These are phyloP conservation scores for Aphelenchoides fujianensis DNA, from an alignment of 1,140 invertebrate genomes.

Conservation along the genomic window DNA sequence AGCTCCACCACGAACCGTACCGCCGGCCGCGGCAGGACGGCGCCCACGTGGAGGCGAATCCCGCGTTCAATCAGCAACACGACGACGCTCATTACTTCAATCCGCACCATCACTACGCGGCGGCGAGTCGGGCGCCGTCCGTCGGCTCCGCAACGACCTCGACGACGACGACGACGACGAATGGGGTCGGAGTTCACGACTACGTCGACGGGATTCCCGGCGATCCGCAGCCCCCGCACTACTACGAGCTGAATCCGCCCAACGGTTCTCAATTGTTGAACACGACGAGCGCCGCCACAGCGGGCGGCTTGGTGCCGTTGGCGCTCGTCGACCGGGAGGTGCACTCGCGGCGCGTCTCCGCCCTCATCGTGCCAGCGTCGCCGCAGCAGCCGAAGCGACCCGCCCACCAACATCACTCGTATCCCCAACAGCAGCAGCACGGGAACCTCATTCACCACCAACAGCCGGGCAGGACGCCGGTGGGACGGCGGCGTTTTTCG, in stretches of 20 bases:
- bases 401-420: too few species aligned
- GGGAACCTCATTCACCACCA: too few species aligned
- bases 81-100: slow-evolving; percentile 15
- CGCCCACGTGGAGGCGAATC: slow-evolving; percentile 10
- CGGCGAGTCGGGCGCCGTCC: background rate
- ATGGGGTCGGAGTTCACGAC: background rate
- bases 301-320: background rate
- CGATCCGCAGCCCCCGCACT: background rate
- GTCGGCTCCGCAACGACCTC: background rate
- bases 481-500: too few species aligned
- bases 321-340: slow-evolving; percentile 14
- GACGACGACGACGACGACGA: background rate
- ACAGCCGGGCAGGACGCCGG: too few species aligned
- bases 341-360: slow-evolving; percentile 11
- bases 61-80: background rate
- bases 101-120: slow-evolving; percentile 7
- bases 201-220: too few species aligned
- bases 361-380: too few species aligned
- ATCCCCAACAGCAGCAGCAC: too few species aligned
- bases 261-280: background rate
- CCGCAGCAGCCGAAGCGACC: too few species aligned
- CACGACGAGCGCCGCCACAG: background rate
- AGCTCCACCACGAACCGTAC: background rate
- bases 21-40: too few species aligned
- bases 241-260: slow-evolving; percentile 12